Base-by-base conservation (phyloP, 2,113 vertebrate genomes). In the Nasalis larvatus region DNA sequence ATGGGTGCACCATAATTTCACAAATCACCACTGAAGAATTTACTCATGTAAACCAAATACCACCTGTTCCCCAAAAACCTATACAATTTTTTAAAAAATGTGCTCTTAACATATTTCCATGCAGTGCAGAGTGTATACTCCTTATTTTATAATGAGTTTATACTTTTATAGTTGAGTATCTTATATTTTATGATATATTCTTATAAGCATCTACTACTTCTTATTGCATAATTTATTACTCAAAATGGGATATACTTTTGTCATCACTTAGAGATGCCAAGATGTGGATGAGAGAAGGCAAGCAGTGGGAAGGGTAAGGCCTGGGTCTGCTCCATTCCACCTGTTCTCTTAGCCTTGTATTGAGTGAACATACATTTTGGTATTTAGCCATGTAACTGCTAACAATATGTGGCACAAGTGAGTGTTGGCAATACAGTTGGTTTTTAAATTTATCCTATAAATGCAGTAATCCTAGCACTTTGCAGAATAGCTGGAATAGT, bases 361-460 rank as follows among this genome's bases (percentile, higher is more conserved):
- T 6, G 42, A 86, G 76, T 4, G 77, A 87, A 82, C 2, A 0
- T 54, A n/a, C 17, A 3, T 66, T 95, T 76, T 86, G 4, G 45
- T 83, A 45, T 87, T 91, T 80, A 74, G 66, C 12, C 76, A 89
- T 58, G 73, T 94, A 88, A 69, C 78, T 86, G 11, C 45, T 87
- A 42, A 82, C 40, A 94, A 89, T 87, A 47, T 23, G 9, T n/a
- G 54, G 3, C 17, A 18, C 20, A 87, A 58, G 42, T 86, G 56
- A n/a, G 23, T 81, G 8, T 84, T 94, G 95, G 60, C 12, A 66
- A 42, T 8, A 27, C 6, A 10, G 0, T 27, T 94, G 58, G 78
- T 89, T 96, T 92, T 81, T 4, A 20, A 78, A 56, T 69, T 96
- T 94, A 77, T 83, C 89, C n/a, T 77, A 45, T 68, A 63, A 86